Evolutionary conservation across 1,140 invertebrate genomes (phyloP), one percentile per base, ranked within the genome.

Genomic region (Papilio polyxenes): DNA sequence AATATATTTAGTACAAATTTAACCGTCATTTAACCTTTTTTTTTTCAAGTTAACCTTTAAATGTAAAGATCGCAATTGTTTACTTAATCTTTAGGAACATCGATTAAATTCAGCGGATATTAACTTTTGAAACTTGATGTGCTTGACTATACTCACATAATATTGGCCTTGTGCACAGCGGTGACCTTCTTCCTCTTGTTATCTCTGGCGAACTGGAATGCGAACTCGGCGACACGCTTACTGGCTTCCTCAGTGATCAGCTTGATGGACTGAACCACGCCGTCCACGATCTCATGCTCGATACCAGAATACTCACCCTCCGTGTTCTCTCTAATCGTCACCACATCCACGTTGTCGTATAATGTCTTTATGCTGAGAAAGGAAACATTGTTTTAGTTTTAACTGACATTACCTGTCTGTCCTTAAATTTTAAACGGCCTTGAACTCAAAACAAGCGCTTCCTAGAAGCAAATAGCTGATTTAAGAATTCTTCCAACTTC

Each of bases 81-180:
- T 31, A 31, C 0, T 31, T 31, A 31, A 31, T 31, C 23, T 31
- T 31, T 31, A 31, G 23, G 23, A 31, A 31, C 23, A 31, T 31
- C 23, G 23, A 31, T 31, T 31, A 31, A 31, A 31, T 31, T 31
- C 23, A 31, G 23, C 23, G 2, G 23, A 31, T 31, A 31, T 31
- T 31, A 31, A 0, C 23, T 31, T 31, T 31, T 31, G 23, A 31
- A 31, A 31, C 23, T 31, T 31, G 23, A 2, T 31, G 23, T 1
- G 23, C 23, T 15, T 11, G 0, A 37, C 1, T 72, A 37, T 77
- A 95, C 96, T 96, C 95, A 98, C 99, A 99, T 99, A 90, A 99
- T 99, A 91, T 99, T 99, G n/a, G 99, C 99, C 96, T 99, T 99
- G 95, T 99, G 99, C n/a, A 99, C 99, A 83, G 99, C 99, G 31